Evolutionary conservation across 1,140 invertebrate genomes (phyloP).

Genomic region (Formica selysi): DNA sequence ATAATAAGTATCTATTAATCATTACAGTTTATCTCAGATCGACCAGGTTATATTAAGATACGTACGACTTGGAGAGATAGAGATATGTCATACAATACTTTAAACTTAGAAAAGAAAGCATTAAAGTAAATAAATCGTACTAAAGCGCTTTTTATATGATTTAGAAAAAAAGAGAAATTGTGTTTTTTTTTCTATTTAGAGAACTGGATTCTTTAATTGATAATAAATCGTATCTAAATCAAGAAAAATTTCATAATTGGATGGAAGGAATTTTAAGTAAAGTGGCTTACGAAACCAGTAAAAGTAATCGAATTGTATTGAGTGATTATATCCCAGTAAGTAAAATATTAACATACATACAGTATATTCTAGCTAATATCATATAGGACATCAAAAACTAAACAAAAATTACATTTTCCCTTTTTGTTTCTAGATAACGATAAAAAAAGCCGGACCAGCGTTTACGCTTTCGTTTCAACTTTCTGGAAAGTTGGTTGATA

Average conservation of each 20-base stretch:
- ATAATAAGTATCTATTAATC: conserved; percentile 45
- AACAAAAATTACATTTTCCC: no score
- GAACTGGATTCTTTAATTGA: conserved; percentile 82
- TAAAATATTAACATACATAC: not conserved
- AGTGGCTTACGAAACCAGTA: conserved; percentile 74
- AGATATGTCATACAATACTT: not conserved
- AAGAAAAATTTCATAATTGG: conserved; percentile 84
- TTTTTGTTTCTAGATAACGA: conserved; percentile 72
- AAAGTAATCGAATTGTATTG: not conserved
- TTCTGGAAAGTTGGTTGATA: conserved; percentile 72
- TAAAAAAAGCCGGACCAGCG: conserved; percentile 84
- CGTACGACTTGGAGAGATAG: not conserved
- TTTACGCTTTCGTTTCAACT: conserved; percentile 81
- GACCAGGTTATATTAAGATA: conserved; percentile 32
- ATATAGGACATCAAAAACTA: not conserved
- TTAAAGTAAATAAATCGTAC: not conserved
- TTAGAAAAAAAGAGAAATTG: not conserved
- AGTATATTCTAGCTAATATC: not conserved
- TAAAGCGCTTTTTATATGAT: conserved; percentile 5
- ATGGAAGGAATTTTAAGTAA: conserved; percentile 82
- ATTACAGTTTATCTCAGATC: conserved; percentile 57
- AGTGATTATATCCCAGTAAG: not conserved
- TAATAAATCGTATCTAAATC: conserved; percentile 81
- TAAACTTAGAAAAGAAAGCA: not conserved
- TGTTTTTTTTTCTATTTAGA: conserved; percentile 64